phyloP scores from a whole-genome alignment of 2,888 invertebrate species.

The Drosophila macrospina region DNA sequence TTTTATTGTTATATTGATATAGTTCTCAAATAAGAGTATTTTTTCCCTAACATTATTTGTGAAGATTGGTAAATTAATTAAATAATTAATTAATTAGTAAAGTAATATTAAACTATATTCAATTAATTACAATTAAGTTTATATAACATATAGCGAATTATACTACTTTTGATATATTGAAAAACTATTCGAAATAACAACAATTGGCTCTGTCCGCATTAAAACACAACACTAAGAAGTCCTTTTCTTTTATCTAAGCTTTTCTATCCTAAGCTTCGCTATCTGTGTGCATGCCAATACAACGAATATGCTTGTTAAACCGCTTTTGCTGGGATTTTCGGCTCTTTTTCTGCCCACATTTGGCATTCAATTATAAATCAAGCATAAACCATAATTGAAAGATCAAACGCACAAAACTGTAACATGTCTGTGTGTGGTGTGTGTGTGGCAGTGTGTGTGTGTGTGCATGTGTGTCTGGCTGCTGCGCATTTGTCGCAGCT shows the following conservation, averaged over 20 bases:
- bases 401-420: constrained; percentile 65
- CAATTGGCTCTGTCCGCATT: not conserved
- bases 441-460: constrained; percentile 1
- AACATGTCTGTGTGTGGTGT: constrained; percentile 22
- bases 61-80: too few relatives aligned
- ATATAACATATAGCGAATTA: too few relatives aligned
- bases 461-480: constrained; percentile 17
- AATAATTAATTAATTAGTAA: too few relatives aligned
- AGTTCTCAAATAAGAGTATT: too few relatives aligned
- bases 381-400: constrained; percentile 77
- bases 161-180: too few relatives aligned
- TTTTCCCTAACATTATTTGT: too few relatives aligned
- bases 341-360: constrained; percentile 41
- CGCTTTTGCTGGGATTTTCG: constrained; percentile 35
- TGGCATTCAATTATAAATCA: constrained; percentile 75
- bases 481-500: constrained; percentile 69
- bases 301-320: constrained; percentile 3
- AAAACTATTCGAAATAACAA: not conserved
- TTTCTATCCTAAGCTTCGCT: constrained; percentile 9
- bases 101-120: too few relatives aligned
- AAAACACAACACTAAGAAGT: not conserved
- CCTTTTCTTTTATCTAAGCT: not conserved
- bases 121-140: too few relatives aligned
- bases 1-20: too few relatives aligned
- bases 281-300: constrained; percentile 26